Conservation (phyloP, 2,888 invertebrate genomes). For the Macrosiphum euphorbiae region DNA sequence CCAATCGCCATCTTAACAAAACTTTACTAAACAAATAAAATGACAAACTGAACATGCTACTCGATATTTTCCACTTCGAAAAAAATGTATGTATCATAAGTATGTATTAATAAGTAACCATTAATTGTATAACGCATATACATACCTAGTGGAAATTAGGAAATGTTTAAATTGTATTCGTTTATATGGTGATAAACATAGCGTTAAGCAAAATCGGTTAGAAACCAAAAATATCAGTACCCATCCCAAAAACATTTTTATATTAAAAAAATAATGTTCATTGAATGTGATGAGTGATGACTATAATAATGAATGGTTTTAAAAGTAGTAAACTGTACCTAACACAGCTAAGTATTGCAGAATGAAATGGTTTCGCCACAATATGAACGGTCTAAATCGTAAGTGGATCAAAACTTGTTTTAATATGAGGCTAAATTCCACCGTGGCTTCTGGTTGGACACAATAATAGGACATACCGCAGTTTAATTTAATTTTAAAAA, state of each 20-base stretch:
- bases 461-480: neutral
- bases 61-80: too few species aligned
- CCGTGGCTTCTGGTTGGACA: neutral
- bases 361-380: neutral
- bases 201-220: too few species aligned
- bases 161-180: too few species aligned
- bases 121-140: too few species aligned
- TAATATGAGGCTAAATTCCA: neutral
- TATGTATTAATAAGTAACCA: too few species aligned
- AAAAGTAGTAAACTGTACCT: neutral
- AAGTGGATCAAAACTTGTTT: neutral
- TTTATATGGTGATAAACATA: too few species aligned
- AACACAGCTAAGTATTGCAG: neutral
- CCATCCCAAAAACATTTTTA: too few species aligned
- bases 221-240: too few species aligned
- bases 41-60: too few species aligned
- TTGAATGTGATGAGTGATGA: neutral
- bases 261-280: neutral
- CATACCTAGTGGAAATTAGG: too few species aligned
- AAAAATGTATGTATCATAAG: too few species aligned
- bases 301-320: neutral
- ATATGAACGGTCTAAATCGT: neutral
- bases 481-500: neutral
- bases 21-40: neutral
- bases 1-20: neutral